Conservation (phyloP, 2,797 vertebrate genomes). For the Acipenser ruthenus region DNA sequence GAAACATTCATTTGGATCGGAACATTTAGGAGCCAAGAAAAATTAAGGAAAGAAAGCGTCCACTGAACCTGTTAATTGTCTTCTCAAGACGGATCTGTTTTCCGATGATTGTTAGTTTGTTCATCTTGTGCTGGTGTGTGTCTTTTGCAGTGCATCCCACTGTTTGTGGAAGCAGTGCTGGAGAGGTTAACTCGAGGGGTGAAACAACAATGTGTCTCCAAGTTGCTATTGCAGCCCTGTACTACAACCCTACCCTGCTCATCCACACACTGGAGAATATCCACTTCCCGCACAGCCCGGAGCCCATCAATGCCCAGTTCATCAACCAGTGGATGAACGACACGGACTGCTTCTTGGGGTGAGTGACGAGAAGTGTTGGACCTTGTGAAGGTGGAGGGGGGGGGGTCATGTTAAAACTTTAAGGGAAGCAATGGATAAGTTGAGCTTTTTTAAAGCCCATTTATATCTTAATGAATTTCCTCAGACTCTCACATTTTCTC, state of each 20-base stretch:
- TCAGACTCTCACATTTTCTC: too few species aligned
- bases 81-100: background rate
- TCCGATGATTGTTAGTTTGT: background rate
- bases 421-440: too few species aligned
- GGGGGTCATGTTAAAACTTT: too few species aligned
- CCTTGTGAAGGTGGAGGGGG: too few species aligned
- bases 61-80: too few species aligned
- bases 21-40: too few species aligned
- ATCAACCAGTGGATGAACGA: constrained; percentile 98
- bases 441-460: too few species aligned
- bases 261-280: constrained; percentile 86
- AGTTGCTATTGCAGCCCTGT: constrained; percentile 87
- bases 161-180: constrained; percentile 87
- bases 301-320: constrained; percentile 91
- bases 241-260: constrained; percentile 84
- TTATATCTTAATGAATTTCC: too few species aligned
- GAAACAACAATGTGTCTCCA: constrained; percentile 94
- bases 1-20: too few species aligned
- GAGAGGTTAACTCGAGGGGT: constrained; percentile 87
- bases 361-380: constrained; percentile 23
- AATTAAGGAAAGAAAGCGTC: too few species aligned
- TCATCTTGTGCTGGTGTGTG: too few species aligned
- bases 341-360: constrained; percentile 93
- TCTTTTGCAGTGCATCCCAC: constrained; percentile 75
- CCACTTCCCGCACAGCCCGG: constrained; percentile 80